Evolutionary conservation across 2,113 vertebrate species (phyloP).

Genomic region (Hydrolagus affinis): DNA sequence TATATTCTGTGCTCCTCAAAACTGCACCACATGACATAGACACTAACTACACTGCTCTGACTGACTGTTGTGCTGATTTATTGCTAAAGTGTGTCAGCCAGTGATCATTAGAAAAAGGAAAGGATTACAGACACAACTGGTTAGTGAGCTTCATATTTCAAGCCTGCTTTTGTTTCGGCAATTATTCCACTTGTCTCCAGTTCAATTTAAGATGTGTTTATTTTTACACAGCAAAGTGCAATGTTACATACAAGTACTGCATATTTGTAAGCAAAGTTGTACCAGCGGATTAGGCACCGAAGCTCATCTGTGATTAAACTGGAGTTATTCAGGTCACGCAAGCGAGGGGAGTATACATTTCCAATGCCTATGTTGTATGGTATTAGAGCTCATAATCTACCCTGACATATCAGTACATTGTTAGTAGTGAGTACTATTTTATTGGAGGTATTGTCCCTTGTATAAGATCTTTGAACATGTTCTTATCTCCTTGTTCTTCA

Average conservation of each 20-base stretch:
- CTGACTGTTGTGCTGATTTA: slow-evolving; percentile 73
- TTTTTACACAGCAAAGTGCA: neutral
- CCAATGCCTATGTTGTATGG: neutral
- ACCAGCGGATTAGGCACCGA: neutral
- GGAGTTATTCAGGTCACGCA: neutral
- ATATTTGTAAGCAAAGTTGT: neutral
- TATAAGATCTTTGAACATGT: too few relatives aligned
- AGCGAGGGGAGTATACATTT: neutral
- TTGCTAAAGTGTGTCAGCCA: slow-evolving; percentile 41
- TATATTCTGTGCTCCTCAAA: neutral
- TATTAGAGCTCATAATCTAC: too few relatives aligned
- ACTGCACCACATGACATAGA: neutral
- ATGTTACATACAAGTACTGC: neutral
- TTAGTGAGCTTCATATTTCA: neutral
- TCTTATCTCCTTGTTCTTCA: too few relatives aligned
- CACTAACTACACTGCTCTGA: slow-evolving; percentile 47
- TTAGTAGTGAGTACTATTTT: too few relatives aligned
- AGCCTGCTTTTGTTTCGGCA: neutral
- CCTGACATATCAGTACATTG: too few relatives aligned
- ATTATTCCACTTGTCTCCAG: neutral
- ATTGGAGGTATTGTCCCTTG: too few relatives aligned
- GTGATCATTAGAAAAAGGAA: neutral
- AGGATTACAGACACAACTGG: neutral
- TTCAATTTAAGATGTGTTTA: slow-evolving; percentile 15
- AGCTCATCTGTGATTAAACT: neutral